phyloP scores from a whole-genome alignment of 2,113 vertebrate genomes.

The Sylvilagus bachmani region DNA sequence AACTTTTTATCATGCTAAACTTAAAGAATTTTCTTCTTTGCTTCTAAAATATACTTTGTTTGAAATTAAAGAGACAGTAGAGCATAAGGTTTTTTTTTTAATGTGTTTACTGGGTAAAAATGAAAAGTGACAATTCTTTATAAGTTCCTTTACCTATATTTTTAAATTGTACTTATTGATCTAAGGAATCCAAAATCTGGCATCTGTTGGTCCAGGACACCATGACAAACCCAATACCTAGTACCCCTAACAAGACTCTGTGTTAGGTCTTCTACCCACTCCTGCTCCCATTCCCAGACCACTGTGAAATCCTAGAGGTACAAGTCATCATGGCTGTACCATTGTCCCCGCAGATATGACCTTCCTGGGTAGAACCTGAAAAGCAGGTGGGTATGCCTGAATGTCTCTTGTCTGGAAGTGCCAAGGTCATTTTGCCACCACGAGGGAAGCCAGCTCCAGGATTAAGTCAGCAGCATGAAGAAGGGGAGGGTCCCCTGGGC shows the following conservation, averaged over 20 bases:
- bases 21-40: conserved; percentile 40
- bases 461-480: neutral
- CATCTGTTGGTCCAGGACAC: neutral
- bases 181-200: neutral
- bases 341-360: neutral
- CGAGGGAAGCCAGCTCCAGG: neutral
- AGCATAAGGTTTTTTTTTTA: neutral
- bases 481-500: neutral
- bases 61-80: neutral
- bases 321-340: neutral
- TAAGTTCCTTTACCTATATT: neutral
- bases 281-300: neutral
- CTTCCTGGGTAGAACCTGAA: neutral
- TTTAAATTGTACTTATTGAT: neutral
- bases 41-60: conserved; percentile 49
- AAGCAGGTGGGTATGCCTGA: neutral
- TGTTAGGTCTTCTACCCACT: neutral
- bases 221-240: neutral
- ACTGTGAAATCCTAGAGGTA: neutral
- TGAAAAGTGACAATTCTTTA: neutral
- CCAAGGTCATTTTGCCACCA: neutral
- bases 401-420: neutral
- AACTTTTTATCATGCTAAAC: neutral
- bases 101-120: conserved; percentile 6
- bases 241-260: neutral